Conservation (phyloP, 2,113 vertebrate species). For the Sylvia atricapilla region DNA sequence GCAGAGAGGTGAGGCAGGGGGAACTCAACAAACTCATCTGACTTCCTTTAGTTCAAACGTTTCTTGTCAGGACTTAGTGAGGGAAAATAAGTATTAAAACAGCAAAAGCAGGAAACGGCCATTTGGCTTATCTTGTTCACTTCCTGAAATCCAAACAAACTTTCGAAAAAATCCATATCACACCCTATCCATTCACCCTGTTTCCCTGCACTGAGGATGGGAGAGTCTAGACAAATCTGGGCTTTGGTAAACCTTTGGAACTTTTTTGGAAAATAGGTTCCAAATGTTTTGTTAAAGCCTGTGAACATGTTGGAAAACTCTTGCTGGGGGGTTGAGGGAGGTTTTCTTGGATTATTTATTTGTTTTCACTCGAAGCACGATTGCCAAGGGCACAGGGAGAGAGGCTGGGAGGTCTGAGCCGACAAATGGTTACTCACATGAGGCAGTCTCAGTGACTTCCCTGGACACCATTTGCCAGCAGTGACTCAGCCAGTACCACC, state of each 20-base stretch:
- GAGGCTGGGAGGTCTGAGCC: background rate
- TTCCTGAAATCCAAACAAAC: conserved; percentile 76
- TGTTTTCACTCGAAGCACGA: conserved; percentile 13
- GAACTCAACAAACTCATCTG: background rate
- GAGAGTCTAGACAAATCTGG: conserved; percentile 53
- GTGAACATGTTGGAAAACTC: conserved; percentile 8
- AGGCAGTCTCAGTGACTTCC: background rate
- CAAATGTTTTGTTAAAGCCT: conserved; percentile 54
- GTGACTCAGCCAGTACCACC: background rate
- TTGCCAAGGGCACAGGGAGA: conserved; percentile 29
- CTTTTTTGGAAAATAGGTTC: conserved; percentile 43
- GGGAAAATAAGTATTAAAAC: background rate
- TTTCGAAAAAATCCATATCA: conserved; percentile 49
- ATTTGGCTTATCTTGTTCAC: conserved; percentile 71
- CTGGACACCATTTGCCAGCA: background rate
- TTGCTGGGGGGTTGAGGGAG: background rate
- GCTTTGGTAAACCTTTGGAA: conserved; percentile 46
- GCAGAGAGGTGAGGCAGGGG: background rate
- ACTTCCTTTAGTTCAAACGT: conserved; percentile 39
- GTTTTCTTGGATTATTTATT: background rate
- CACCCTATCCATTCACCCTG: conserved; percentile 61
- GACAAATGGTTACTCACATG: background rate
- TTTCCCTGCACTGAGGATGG: conserved; percentile 38
- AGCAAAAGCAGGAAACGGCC: conserved; percentile 69
- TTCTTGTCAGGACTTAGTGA: conserved; percentile 3